Conservation (phyloP, 1,140 invertebrate species). For the Zaprionus taronus region DNA sequence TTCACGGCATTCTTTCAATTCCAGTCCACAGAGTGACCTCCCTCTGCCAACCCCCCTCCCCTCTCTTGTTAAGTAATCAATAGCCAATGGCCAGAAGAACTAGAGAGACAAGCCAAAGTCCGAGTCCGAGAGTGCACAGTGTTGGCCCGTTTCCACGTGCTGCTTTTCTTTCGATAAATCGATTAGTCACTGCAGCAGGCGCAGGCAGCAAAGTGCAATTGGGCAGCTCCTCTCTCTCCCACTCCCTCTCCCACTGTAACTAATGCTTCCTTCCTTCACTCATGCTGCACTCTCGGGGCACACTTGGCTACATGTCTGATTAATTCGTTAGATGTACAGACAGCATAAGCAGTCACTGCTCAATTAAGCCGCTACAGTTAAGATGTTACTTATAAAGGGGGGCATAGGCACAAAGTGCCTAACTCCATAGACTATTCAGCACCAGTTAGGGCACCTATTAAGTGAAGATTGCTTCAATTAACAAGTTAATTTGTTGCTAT, state of each 20-base stretch:
- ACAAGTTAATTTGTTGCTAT: neutral
- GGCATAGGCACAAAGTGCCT: neutral
- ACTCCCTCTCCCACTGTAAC: conserved; percentile 9
- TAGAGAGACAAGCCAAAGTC: conserved; percentile 38
- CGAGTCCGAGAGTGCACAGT: conserved; percentile 13
- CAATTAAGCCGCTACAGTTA: neutral
- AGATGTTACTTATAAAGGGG: neutral
- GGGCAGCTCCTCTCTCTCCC: conserved; percentile 28
- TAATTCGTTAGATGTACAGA: conserved; percentile 6
- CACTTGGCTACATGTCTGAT: conserved; percentile 2
- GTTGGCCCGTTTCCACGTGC: conserved; percentile 51
- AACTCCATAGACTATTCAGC: neutral
- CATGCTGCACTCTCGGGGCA: neutral
- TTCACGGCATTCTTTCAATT: conserved; percentile 17
- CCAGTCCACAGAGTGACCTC: conserved; percentile 2
- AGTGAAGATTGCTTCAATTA: neutral
- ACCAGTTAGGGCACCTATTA: neutral
- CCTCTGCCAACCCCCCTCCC: neutral
- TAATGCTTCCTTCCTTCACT: conserved; percentile 2
- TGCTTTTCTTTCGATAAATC: conserved; percentile 74
- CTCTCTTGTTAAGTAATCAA: conserved; percentile 61
- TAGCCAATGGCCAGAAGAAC: conserved; percentile 60
- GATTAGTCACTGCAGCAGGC: conserved; percentile 78
- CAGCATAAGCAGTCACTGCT: conserved; percentile 1
- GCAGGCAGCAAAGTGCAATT: conserved; percentile 70